phyloP scores from a whole-genome alignment of 1,140 invertebrate genomes.

The Brachionus manjavacas region DNA sequence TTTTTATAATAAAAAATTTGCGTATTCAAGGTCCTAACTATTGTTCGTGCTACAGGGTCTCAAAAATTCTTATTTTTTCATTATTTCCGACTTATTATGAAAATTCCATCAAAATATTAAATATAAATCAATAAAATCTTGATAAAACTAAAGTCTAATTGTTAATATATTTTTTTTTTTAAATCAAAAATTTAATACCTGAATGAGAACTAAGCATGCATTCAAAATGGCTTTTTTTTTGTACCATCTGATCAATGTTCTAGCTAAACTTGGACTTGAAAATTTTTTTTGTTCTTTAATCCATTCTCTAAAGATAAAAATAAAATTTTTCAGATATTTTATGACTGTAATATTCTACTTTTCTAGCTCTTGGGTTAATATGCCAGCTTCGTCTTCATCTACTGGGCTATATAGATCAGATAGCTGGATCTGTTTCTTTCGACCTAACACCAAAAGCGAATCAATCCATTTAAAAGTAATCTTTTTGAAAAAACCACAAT shows the following conservation, averaged over 20 bases:
- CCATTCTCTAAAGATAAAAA: not conserved
- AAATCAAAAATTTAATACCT: not conserved
- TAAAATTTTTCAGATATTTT: not conserved
- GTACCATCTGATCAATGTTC: slow-evolving; percentile 15
- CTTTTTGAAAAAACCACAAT: not conserved
- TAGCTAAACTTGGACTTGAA: not conserved
- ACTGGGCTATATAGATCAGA: slow-evolving; percentile 37
- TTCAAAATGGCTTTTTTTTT: slow-evolving; percentile 1
- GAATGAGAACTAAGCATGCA: not conserved
- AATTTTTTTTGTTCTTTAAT: not conserved
- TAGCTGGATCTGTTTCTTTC: slow-evolving; percentile 13
- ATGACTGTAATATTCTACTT: not conserved
- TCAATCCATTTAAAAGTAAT: slow-evolving; percentile 17
- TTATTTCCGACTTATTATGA: too few species aligned
- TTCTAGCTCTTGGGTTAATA: not conserved
- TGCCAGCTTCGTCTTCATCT: not conserved
- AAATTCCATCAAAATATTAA: too few species aligned
- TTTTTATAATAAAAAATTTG: too few species aligned
- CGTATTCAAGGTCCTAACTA: too few species aligned
- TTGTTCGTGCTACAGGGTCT: too few species aligned
- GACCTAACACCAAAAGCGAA: not conserved
- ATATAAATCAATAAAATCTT: not conserved
- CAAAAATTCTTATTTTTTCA: too few species aligned
- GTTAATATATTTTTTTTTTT: too few species aligned
- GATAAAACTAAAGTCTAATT: not conserved